These are phyloP conservation scores for Pseudomyrmex cubaensis DNA, from an alignment of 1,140 invertebrate species.

Conservation along the genomic window DNA sequence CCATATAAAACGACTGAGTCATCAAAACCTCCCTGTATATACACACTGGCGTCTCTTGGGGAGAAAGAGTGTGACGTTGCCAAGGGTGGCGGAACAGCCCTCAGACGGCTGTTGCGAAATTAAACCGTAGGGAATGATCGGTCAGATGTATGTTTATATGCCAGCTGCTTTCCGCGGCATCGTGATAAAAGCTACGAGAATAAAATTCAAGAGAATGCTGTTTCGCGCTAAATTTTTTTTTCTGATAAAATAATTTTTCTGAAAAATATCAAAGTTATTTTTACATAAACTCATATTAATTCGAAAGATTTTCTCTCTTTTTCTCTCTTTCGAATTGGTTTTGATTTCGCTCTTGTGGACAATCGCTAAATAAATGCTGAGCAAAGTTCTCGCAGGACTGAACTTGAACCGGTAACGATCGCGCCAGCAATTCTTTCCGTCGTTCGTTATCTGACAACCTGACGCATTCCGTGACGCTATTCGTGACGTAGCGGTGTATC, in stretches of 20 bases:
- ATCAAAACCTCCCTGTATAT: constrained; percentile 60
- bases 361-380: not conserved
- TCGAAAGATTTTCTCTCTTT: not conserved
- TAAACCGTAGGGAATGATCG: constrained; percentile 5
- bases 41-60: not conserved
- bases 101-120: not conserved
- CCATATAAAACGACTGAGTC: constrained; percentile 65
- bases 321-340: not conserved
- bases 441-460: constrained; percentile 19
- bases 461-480: constrained; percentile 15
- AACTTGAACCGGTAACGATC: constrained; percentile 29
- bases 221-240: not conserved
- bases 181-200: not conserved
- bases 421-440: constrained; percentile 9
- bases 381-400: not conserved
- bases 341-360: too few species aligned
- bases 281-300: not conserved
- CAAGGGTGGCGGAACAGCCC: constrained; percentile 38
- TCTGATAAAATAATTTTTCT: not conserved
- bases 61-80: not conserved
- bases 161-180: constrained; percentile 18
- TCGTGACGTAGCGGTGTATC: constrained; percentile 3
- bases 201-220: not conserved
- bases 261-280: not conserved
- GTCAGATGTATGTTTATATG: constrained; percentile 4